Percentiles rank a stretch among this genome's conserved stretches.
Conservation (phyloP, 2,888 invertebrate genomes). For the Cheilosia vernalis region DNA sequence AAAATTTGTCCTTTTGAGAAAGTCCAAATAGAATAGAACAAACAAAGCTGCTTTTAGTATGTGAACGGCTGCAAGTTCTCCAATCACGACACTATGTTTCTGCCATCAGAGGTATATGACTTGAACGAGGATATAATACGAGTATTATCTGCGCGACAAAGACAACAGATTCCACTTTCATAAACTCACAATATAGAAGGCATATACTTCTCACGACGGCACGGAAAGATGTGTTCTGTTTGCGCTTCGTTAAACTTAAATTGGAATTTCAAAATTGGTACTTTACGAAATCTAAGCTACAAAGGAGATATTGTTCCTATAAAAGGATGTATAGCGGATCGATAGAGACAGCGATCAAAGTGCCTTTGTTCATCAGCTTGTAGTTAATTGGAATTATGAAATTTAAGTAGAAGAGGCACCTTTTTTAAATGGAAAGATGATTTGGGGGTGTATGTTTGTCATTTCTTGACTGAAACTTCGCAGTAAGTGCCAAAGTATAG, state of each 20-base stretch:
- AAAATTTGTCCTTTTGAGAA: no score
- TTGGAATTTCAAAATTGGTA: conserved; percentile 11
- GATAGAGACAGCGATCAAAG: not conserved
- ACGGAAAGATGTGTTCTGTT: not conserved
- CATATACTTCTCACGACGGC: not conserved
- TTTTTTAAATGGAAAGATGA: no score
- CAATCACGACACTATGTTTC: not conserved
- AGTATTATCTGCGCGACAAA: not conserved
- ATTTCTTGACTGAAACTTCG: no score
- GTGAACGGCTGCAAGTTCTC: not conserved
- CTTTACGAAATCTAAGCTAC: not conserved
- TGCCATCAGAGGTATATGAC: not conserved
- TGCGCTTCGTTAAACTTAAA: not conserved
- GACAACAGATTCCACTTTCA: not conserved
- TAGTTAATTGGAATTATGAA: no score
- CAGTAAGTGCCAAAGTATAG: no score
- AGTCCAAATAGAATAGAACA: not conserved
- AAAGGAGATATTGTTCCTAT: not conserved
- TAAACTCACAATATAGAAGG: not conserved
- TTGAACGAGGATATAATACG: no score
- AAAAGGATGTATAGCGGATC: not conserved
- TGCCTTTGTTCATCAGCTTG: no score
- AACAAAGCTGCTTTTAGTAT: not conserved
- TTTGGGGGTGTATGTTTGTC: no score
- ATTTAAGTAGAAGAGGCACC: no score